Evolutionary conservation across 2,113 vertebrate species (phyloP).

Genomic region (Thalassarche chlororhynchos): DNA sequence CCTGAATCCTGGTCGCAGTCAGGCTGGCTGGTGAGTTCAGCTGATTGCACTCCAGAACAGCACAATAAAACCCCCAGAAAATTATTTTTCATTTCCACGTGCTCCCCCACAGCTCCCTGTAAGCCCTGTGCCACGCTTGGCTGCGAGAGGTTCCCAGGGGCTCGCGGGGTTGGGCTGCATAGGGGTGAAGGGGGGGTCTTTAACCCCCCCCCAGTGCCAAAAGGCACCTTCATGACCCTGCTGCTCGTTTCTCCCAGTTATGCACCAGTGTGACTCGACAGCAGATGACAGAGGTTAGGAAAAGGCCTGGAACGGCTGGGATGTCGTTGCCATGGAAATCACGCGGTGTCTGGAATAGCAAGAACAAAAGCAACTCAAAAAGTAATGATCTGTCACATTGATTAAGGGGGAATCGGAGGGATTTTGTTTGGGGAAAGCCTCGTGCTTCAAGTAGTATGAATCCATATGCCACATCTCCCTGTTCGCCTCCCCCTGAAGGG

Average conservation of each 20-base stretch:
- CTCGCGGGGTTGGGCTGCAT: rapidly evolving
- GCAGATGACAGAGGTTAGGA: constrained; percentile 42
- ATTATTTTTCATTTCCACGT: background rate
- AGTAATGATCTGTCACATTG: constrained; percentile 46
- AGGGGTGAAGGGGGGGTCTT: background rate
- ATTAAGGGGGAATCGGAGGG: constrained; percentile 11
- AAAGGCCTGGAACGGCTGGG: constrained; percentile 24
- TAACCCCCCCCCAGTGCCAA: background rate
- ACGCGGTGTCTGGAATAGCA: background rate
- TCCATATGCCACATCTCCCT: constrained; percentile 22
- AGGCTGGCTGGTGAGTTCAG: background rate
- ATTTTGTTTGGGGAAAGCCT: constrained; percentile 44
- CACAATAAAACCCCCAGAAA: background rate
- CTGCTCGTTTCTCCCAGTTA: background rate
- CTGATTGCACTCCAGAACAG: background rate
- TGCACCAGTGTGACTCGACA: background rate
- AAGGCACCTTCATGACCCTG: background rate
- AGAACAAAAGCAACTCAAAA: constrained; percentile 33
- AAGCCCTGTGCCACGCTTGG: background rate
- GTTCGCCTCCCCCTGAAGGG: background rate
- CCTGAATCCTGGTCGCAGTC: background rate
- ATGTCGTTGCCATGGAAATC: constrained; percentile 64
- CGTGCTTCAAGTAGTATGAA: background rate
- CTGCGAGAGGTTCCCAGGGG: background rate
- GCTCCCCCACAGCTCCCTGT: background rate